phyloP scores from a whole-genome alignment of 2,888 invertebrate species.

The Amitus sp. region DNA sequence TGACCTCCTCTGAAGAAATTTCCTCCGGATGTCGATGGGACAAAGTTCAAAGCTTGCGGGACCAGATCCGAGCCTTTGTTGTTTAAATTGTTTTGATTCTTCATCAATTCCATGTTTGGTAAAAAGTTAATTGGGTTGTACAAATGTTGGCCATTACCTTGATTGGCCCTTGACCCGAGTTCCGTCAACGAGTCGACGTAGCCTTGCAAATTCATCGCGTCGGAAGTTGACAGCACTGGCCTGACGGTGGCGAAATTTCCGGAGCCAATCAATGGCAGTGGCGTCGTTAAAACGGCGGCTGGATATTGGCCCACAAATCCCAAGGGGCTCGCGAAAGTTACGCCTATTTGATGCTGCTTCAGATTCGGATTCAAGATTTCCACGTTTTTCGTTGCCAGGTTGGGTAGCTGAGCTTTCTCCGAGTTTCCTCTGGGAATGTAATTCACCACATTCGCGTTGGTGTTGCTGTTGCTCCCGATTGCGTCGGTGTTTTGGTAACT shows the following conservation, averaged over 20 bases:
- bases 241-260: conserved; percentile 50
- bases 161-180: conserved; percentile 45
- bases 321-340: conserved; percentile 45
- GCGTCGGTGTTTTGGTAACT: conserved; percentile 48
- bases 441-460: conserved; percentile 45
- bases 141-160: conserved; percentile 44
- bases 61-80: conserved; percentile 47
- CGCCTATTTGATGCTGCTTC: conserved; percentile 51
- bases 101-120: conserved; percentile 56
- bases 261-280: conserved; percentile 57
- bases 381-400: conserved; percentile 55
- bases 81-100: conserved; percentile 56
- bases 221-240: conserved; percentile 43
- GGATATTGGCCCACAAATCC: conserved; percentile 51
- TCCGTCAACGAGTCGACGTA: conserved; percentile 54
- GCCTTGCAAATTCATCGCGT: conserved; percentile 46
- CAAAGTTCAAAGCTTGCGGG: conserved; percentile 55
- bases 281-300: conserved; percentile 56
- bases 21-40: conserved; percentile 57
- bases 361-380: conserved; percentile 60
- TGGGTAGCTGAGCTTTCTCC: conserved; percentile 54
- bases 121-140: conserved; percentile 62
- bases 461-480: conserved; percentile 49
- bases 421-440: conserved; percentile 27
- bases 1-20: conserved; percentile 56